Conservation (phyloP, 2,113 vertebrate species). For the Pleuronectes platessa region DNA sequence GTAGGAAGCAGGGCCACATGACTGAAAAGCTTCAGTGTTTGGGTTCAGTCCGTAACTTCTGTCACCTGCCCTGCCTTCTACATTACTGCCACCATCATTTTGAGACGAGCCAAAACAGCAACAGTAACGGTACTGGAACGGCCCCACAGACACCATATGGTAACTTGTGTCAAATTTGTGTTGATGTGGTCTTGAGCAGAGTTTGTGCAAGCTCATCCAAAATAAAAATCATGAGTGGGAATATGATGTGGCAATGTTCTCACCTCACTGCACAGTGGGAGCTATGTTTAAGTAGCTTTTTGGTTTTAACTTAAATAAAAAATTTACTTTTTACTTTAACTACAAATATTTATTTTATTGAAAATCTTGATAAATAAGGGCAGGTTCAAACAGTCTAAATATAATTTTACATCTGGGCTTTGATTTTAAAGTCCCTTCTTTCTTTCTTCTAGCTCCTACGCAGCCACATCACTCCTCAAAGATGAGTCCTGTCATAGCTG, state of each 20-base stretch:
- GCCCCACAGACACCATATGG: slow-evolving; percentile 51
- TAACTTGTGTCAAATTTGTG: slow-evolving; percentile 31
- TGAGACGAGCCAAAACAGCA: slow-evolving; percentile 79
- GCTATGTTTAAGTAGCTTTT: neutral
- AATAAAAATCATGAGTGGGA: neutral
- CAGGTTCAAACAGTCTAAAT: neutral
- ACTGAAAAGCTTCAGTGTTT: slow-evolving; percentile 93
- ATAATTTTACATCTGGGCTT: neutral
- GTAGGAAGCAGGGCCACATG: slow-evolving; percentile 94
- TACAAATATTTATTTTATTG: no score
- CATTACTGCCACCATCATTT: slow-evolving; percentile 86
- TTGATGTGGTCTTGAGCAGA: neutral
- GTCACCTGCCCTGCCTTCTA: slow-evolving; percentile 91
- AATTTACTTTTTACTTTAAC: no score
- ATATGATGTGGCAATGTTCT: neutral
- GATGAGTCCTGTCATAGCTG: slow-evolving; percentile 95
- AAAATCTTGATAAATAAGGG: no score
- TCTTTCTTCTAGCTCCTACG: slow-evolving; percentile 52
- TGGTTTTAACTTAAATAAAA: neutral
- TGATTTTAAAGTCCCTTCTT: neutral
- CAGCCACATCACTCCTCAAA: slow-evolving; percentile 74
- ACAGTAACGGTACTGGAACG: slow-evolving; percentile 64
- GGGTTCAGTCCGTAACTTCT: slow-evolving; percentile 94
- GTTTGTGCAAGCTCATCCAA: neutral
- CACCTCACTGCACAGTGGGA: neutral